A percentile compares a stretch with the other conserved stretches of the same genome.
Conservation (phyloP, 2,888 invertebrate species). For the Drosophila kuntzei region DNA sequence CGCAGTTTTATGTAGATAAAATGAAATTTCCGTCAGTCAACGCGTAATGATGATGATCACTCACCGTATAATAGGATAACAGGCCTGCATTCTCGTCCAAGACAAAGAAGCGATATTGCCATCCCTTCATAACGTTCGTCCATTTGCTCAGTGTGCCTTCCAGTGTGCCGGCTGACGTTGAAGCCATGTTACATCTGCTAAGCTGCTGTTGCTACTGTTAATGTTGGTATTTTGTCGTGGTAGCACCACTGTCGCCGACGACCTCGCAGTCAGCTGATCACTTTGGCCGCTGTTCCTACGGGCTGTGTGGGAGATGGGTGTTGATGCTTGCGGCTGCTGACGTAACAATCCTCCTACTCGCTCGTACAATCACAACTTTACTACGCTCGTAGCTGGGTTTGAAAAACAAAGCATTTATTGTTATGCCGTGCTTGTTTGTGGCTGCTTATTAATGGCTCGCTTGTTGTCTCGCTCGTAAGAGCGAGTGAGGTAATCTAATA, state of each 20-base stretch:
- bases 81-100: slow-evolving; percentile 98
- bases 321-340: slow-evolving; percentile 35
- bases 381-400: slow-evolving; percentile 41
- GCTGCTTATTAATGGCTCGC: slow-evolving; percentile 53
- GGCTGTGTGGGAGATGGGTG: slow-evolving; percentile 14
- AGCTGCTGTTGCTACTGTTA: slow-evolving; percentile 8
- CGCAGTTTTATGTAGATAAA: slow-evolving; percentile 43
- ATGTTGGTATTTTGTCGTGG: slow-evolving; percentile 12
- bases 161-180: slow-evolving; percentile 72
- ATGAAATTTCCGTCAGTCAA: slow-evolving; percentile 20
- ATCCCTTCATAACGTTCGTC: slow-evolving; percentile 89
- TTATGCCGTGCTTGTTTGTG: slow-evolving; percentile 58
- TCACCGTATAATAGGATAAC: slow-evolving; percentile 98
- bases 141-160: slow-evolving; percentile 86
- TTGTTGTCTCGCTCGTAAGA: slow-evolving; percentile 59
- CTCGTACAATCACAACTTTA: slow-evolving; percentile 47
- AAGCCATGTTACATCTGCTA: slow-evolving; percentile 47
- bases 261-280: slow-evolving; percentile 57
- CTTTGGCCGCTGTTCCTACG: slow-evolving; percentile 12
- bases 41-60: slow-evolving; percentile 82
- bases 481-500: slow-evolving; percentile 55
- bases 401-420: slow-evolving; percentile 62
- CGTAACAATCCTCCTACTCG: slow-evolving; percentile 46
- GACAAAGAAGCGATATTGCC: slow-evolving; percentile 99
- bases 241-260: slow-evolving; percentile 17